phyloP scores from a whole-genome alignment of 2,888 invertebrate species.

The Strigamia transsilvanica region DNA sequence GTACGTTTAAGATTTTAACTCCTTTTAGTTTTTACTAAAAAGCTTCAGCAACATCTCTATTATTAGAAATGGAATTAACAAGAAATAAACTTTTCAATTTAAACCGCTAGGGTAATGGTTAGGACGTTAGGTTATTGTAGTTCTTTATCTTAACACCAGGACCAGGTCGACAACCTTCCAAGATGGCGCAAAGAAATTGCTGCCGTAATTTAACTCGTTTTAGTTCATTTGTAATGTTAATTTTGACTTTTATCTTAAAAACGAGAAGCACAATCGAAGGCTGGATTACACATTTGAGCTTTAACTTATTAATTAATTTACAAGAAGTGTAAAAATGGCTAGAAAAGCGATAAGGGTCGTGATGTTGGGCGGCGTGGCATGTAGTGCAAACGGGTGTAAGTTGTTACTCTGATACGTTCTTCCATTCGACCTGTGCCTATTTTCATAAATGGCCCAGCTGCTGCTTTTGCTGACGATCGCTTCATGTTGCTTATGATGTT shows the following conservation, averaged over 20 bases:
- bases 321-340: too few relatives aligned
- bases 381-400: background rate
- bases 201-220: too few relatives aligned
- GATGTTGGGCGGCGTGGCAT: slow-evolving; percentile 6
- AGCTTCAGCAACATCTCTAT: background rate
- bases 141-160: too few relatives aligned
- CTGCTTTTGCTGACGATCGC: slow-evolving; percentile 40
- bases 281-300: too few relatives aligned
- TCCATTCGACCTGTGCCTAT: slow-evolving; percentile 36
- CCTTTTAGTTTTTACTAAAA: background rate
- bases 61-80: too few relatives aligned
- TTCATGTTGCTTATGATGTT: slow-evolving; percentile 43
- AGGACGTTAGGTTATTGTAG: too few relatives aligned
- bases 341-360: background rate
- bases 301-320: too few relatives aligned
- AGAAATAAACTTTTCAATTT: background rate
- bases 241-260: too few relatives aligned
- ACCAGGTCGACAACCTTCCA: too few relatives aligned
- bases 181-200: too few relatives aligned
- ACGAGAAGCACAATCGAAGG: too few relatives aligned
- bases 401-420: slow-evolving; percentile 36
- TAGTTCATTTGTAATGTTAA: too few relatives aligned
- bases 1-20: background rate
- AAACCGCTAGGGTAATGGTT: background rate
- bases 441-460: slow-evolving; percentile 49